These are phyloP conservation scores for Chrysemys picta DNA, from an alignment of 2,113 vertebrate species.

Conservation along the genomic window DNA sequence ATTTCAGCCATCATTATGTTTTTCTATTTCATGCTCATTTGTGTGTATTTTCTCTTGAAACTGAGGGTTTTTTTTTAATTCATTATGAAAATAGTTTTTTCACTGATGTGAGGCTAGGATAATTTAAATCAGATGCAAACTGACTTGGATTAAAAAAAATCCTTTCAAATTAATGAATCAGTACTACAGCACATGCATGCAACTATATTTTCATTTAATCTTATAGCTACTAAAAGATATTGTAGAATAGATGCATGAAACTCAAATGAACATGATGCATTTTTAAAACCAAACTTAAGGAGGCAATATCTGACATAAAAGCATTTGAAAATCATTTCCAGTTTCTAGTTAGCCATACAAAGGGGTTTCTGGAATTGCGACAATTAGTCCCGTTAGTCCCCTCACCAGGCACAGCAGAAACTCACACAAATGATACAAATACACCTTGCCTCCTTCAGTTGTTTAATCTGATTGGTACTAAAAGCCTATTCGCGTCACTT, in stretches of 20 bases:
- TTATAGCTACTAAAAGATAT: constrained; percentile 21
- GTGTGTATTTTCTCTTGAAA: background rate
- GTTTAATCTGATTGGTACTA: background rate
- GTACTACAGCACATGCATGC: background rate
- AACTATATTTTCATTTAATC: background rate
- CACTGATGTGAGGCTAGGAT: background rate
- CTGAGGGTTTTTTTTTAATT: background rate
- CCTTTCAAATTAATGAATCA: background rate
- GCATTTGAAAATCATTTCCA: constrained; percentile 43
- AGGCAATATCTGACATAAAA: constrained; percentile 6
- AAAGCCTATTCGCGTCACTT: constrained; percentile 50
- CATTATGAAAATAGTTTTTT: background rate
- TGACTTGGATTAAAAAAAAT: background rate
- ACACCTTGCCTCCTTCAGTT: constrained; percentile 41
- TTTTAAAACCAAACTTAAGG: constrained; percentile 26
- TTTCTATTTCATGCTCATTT: background rate
- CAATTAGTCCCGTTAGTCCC: background rate
- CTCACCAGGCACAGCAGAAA: constrained; percentile 31
- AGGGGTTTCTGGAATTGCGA: constrained; percentile 30
- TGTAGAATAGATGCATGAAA: background rate
- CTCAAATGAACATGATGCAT: background rate
- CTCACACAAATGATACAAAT: constrained; percentile 36
- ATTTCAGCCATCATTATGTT: background rate
- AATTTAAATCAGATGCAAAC: background rate
- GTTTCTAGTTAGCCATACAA: background rate